Evolutionary conservation across 2,113 vertebrate genomes (phyloP).

Genomic region (Myrmophylax atrothorax): DNA sequence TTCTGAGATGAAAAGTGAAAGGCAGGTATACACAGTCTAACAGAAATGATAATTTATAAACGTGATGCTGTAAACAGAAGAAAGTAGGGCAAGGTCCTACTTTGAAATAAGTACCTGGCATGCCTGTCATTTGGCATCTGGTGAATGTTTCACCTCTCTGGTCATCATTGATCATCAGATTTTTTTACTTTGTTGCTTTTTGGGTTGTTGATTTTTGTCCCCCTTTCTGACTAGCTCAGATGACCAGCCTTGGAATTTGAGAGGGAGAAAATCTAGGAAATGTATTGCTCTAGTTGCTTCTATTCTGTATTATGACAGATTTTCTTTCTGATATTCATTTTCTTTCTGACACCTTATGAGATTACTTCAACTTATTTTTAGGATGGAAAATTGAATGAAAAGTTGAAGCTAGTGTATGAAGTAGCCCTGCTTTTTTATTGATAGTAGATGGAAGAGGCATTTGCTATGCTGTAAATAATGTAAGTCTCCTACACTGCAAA

Average conservation of each 20-base stretch:
- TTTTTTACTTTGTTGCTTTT: neutral
- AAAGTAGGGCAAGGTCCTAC: neutral
- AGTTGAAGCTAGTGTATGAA: neutral
- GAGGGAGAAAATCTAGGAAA: neutral
- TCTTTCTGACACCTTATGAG: conserved; percentile 32
- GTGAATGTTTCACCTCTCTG: neutral
- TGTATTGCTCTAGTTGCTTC: neutral
- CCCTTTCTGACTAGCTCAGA: neutral
- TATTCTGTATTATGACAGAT: conserved; percentile 42
- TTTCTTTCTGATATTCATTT: conserved; percentile 45
- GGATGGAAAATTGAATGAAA: conserved; percentile 10
- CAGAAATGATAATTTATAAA: neutral
- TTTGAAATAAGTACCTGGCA: neutral
- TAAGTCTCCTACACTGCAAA: neutral
- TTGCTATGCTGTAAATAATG: neutral
- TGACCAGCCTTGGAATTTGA: neutral
- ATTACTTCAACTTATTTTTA: conserved; percentile 52
- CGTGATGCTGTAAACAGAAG: neutral
- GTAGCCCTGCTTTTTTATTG: neutral
- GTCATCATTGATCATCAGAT: neutral
- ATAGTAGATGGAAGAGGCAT: neutral
- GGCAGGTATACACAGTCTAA: neutral
- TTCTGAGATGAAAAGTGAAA: neutral
- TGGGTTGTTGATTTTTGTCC: neutral
- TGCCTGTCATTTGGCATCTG: neutral